A percentile compares a stretch with the other conserved stretches of the same genome.
phyloP scores from a whole-genome alignment of 2,797 vertebrate genomes.

The Macropodus opercularis region DNA sequence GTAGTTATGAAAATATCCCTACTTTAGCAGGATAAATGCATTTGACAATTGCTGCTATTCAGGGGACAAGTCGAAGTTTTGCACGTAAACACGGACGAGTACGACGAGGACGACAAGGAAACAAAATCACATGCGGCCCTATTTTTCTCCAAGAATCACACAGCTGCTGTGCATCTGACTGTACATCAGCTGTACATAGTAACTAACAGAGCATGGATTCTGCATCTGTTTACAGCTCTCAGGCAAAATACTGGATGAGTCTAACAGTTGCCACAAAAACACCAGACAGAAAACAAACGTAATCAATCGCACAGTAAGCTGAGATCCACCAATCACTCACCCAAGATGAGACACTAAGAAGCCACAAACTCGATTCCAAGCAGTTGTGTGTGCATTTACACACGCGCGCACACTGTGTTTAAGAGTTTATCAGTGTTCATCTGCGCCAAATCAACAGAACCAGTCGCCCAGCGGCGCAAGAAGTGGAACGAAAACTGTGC shows the following conservation, averaged over 20 bases:
- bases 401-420: slow-evolving; percentile 1
- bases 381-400: slow-evolving; percentile 7
- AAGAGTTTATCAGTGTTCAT: slow-evolving; percentile 42
- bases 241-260: slow-evolving; percentile 11
- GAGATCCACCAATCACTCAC: slow-evolving; percentile 10
- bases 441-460: slow-evolving; percentile 49
- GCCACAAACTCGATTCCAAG: slow-evolving; percentile 6
- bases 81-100: too few species aligned
- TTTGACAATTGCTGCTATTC: too few species aligned
- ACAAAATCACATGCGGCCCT: too few species aligned
- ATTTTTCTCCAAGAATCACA: neutral
- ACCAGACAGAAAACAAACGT: neutral
- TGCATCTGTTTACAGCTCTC: slow-evolving; percentile 35
- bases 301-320: neutral
- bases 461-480: slow-evolving; percentile 25
- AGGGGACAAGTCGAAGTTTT: too few species aligned
- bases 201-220: slow-evolving; percentile 26
- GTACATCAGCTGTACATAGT: neutral
- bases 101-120: too few species aligned
- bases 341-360: slow-evolving; percentile 3
- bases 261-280: slow-evolving; percentile 2
- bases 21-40: too few species aligned
- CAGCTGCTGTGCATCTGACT: neutral
- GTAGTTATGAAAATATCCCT: too few species aligned
- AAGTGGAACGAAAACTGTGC: slow-evolving; percentile 35